Evolutionary conservation across 1,140 invertebrate species (phyloP), one percentile per base, ranked within the genome.

Genomic region (Eupeodes corollae): DNA sequence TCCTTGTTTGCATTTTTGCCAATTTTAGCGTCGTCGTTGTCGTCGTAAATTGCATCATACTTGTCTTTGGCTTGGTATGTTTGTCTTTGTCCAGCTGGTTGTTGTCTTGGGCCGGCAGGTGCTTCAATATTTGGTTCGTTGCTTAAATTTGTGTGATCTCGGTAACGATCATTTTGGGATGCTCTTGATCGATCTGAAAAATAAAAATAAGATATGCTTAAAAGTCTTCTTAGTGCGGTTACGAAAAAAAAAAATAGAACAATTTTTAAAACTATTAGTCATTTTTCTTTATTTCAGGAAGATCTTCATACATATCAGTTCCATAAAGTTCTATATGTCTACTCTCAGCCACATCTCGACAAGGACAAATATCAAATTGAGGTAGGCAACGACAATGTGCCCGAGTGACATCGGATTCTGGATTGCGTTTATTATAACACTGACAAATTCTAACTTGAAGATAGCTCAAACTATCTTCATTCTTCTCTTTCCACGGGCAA

Each of bases 291-390:
- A 26, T 26, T 26, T 26, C 21, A 3, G 8, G 8, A 26, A 5
- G 3, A 26, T 26, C 21, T 26, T 26, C 21, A 26, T 52, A 65
- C 63, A 65, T 65, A 42, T 66, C 62, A 5, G 10, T 32, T 30
- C 50, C 42, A 30, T 56, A 59, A 2, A 59, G 42, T 26, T 65
- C 62, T 6, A 65, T 49, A 42, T 49, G 61, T 21, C 63, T 66
- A 13, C 58, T 58, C 44, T 66, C 62, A 6, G 60, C 63, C 47
- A 54, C 61, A 33, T 65, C 62, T 6, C 63, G 57, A 42, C 63
- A 66, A 14, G 63, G 63, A 39, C 63, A 66, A 15, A 63, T 55
- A 31, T 66, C 63, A 31, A 65, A 66, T n/a, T 58, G 53, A 2
- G 63, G 65, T 2, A 40, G 44, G 8, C 21, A 26, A 26, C 61